Evolutionary conservation across 2,888 invertebrate genomes (phyloP), one percentile per base, ranked within the genome.

Genomic region (Acleris emargana): DNA sequence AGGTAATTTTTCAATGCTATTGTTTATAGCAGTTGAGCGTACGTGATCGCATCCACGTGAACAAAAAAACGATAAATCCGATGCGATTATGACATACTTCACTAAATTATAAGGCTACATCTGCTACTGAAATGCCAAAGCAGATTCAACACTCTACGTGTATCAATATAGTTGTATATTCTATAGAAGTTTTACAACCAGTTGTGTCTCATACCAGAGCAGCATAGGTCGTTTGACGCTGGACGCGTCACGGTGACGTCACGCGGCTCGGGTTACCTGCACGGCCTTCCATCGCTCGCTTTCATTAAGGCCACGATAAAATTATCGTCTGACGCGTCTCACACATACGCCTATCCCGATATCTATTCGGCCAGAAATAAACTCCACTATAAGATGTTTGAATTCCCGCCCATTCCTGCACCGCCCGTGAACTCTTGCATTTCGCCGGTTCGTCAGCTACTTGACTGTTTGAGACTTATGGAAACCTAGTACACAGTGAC

Each of bases 281-380:
- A 54, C 80, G 88, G 84, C 89, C 88, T 89, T 82, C 86, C 76
- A 69, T 70, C 76, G 72, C 76, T 70, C 76, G 73, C 76, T 84
- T 87, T 88, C 87, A 91, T 90, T 90, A 91, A 88, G 85, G 87
- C 81, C 87, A 74, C 78, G 89, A 90, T 91, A 91, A 91, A 87
- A 88, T 91, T 91, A 90, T 90, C 88, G 80, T 75, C 83, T 91
- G 91, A 91, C 89, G 89, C 81, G 80, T 63, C 72, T 62, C 62
- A 67, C 67, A 58, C 64, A 58, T 64, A 64, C 69, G 70, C 73
- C 72, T 74, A 74, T 76, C 72, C 75, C 81, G 79, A 81, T 86
- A 84, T 80, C 82, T 79, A 73, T 75, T 76, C 78, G 58, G 68
- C 75, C 86, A 67, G 79, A 88, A 91, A 91, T 91, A 91, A 83